Percentiles rank a stretch among this genome's conserved stretches.
phyloP scores from a whole-genome alignment of 2,797 vertebrate genomes.

The Leptatherina wallacei region DNA sequence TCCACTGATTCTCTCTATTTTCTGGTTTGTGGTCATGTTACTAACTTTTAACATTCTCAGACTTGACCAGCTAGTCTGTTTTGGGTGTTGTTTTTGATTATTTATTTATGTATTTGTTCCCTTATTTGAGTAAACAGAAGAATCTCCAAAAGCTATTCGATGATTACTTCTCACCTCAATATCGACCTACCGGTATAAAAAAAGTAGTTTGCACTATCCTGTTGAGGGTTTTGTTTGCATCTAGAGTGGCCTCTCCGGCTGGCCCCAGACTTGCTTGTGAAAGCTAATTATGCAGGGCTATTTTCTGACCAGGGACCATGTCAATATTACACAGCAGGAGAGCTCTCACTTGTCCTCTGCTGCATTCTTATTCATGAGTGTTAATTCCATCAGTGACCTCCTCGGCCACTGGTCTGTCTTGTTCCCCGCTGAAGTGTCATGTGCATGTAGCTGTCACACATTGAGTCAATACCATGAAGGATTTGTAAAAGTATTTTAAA shows the following conservation, averaged over 20 bases:
- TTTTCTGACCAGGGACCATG: conserved; percentile 75
- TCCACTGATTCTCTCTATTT: neutral
- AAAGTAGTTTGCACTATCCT: conserved; percentile 8
- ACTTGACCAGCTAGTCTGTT: neutral
- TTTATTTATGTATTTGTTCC: neutral
- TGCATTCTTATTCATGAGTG: conserved; percentile 81
- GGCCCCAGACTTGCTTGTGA: conserved; percentile 51
- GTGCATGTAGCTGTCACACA: conserved; percentile 42
- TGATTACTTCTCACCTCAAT: neutral
- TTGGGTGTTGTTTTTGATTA: neutral
- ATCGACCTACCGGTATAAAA: neutral
- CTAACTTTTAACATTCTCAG: neutral
- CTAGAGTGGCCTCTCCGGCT: conserved; percentile 60
- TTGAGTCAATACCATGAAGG: conserved; percentile 30
- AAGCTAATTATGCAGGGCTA: conserved; percentile 75
- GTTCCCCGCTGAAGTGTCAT: conserved; percentile 39
- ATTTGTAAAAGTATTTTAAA: conserved; percentile 20
- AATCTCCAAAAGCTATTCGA: neutral
- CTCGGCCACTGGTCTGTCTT: conserved; percentile 58
- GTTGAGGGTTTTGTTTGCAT: conserved; percentile 49
- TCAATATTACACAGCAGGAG: conserved; percentile 76
- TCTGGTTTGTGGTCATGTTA: neutral
- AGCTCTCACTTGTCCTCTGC: conserved; percentile 54
- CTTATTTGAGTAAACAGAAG: neutral
- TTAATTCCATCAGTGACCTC: conserved; percentile 79